Base-by-base conservation (phyloP, 2,113 vertebrate genomes). In the Platichthys stellatus region DNA sequence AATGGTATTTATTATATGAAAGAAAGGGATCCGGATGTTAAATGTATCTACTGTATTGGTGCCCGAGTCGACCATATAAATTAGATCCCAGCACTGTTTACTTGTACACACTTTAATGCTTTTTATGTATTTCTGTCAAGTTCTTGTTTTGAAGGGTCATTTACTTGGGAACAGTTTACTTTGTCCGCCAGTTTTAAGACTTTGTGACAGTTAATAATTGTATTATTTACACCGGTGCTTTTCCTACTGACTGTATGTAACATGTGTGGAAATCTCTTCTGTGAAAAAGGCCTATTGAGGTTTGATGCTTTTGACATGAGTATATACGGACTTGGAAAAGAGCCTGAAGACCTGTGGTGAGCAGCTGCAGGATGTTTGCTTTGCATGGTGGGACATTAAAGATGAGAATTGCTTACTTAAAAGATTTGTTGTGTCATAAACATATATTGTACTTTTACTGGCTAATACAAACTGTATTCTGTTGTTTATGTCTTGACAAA, bases 331-430 rank as follows among this genome's bases (percentile, higher is more conserved):
- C 28, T 65, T 23, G 20, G 51, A 49, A 47, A 61, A 49, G 38
- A 61, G n/a, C 11, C 21, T 57, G 58, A 43, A 31, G 28, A 57
- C 35, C 45, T 83, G 60, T 54, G 17, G 15, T 38, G 74, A 56
- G 38, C 63, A 43, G 51, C 21, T 57, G 17, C 54, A 72, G 67
- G 51, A 63, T 15, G 66, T 72, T 57, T 67, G 23, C 40, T 57
- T 24, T 78, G 71, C 80, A 88, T 80, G 79, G 20, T 20, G 24
- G n/a, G 23, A 54, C 56, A 58, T 58, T 15, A n/a, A 21, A 63
- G 13, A 17, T 2, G 51, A 63, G 28, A 63, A 53, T 59, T 66
- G 4, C 13, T 70, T 47, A 17, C 38, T 53, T 65, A 21, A 28
- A 11, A 58, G 1, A 65, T 61, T 9, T 66, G 45, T 43, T 64